Base-by-base conservation (phyloP, 2,888 invertebrate genomes). In the Neoascia interrupta region DNA sequence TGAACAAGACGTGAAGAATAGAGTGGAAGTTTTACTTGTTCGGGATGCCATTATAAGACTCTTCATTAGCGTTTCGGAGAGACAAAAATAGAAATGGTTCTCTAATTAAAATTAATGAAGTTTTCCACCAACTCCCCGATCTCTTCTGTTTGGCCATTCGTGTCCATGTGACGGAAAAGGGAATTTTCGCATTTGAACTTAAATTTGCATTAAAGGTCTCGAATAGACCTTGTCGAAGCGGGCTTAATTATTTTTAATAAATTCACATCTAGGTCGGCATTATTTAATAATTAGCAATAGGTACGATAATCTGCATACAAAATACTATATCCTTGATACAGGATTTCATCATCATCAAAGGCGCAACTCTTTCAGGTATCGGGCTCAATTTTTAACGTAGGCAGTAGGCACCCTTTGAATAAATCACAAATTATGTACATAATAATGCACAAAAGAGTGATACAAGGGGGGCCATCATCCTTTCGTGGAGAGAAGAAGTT, bases 351-450 rank as follows among this genome's bases (percentile, higher is more conserved):
- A n/a, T n/a, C n/a, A n/a, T n/a, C n/a, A n/a, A n/a, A n/a, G n/a
- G n/a, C n/a, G n/a, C n/a, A n/a, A n/a, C n/a, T n/a, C n/a, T n/a
- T n/a, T n/a, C n/a, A n/a, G n/a, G n/a, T n/a, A n/a, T n/a, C n/a
- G n/a, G n/a, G n/a, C n/a, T n/a, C n/a, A n/a, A n/a, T n/a, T n/a
- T n/a, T n/a, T n/a, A n/a, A n/a, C n/a, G n/a, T n/a, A n/a, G n/a
- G n/a, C 58, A 13, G 49, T 69, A 4, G 10, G 23, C 34, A 58
- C 68, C 68, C 58, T 58, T 43, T 58, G 58, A 69, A 69, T 60
- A 69, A 69, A 49, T 69, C 41, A 69, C 26, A 58, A 69, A 51
- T 41, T 58, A 69, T 58, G 45, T 47, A 60, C 43, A 61, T 69
- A 43, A 69, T 69, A 70, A 53, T 61, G 28, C 18, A 53, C 41